Evolutionary conservation across 1,140 invertebrate genomes (phyloP).

Genomic region (Gonioctena quinquepunctata): DNA sequence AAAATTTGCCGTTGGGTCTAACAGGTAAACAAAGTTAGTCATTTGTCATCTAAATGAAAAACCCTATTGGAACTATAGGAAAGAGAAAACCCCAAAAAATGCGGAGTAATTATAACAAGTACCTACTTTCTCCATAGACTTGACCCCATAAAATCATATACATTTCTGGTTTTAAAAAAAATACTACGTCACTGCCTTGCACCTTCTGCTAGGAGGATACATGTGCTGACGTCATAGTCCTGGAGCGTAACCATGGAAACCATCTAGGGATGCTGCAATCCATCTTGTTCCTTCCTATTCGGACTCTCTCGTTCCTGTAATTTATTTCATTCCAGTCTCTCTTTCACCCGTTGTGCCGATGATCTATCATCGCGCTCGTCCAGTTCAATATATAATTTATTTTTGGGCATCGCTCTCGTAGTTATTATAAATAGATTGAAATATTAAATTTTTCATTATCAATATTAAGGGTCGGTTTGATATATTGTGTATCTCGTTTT

Average conservation of each 20-base stretch:
- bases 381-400: constrained; percentile 39
- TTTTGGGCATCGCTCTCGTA: constrained; percentile 24
- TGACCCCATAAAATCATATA: too few species aligned
- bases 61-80: too few species aligned
- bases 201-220: constrained; percentile 32
- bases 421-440: constrained; percentile 40
- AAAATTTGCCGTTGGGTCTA: too few species aligned
- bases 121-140: too few species aligned
- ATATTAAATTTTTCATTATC: constrained; percentile 44
- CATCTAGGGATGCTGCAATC: constrained; percentile 50
- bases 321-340: constrained; percentile 38
- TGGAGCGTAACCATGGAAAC: constrained; percentile 47
- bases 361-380: constrained; percentile 18
- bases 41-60: too few species aligned
- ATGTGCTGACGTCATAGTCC: constrained; percentile 44
- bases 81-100: too few species aligned
- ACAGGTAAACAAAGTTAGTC: too few species aligned
- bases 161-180: too few species aligned
- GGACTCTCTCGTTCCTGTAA: constrained; percentile 45
- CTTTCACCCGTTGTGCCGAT: constrained; percentile 24
- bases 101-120: too few species aligned
- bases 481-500: too few species aligned
- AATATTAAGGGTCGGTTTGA: too few species aligned
- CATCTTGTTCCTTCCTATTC: constrained; percentile 46
- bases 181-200: constrained; percentile 8